Conservation (phyloP, 2,888 invertebrate species). For the Zele albiditarsus region DNA sequence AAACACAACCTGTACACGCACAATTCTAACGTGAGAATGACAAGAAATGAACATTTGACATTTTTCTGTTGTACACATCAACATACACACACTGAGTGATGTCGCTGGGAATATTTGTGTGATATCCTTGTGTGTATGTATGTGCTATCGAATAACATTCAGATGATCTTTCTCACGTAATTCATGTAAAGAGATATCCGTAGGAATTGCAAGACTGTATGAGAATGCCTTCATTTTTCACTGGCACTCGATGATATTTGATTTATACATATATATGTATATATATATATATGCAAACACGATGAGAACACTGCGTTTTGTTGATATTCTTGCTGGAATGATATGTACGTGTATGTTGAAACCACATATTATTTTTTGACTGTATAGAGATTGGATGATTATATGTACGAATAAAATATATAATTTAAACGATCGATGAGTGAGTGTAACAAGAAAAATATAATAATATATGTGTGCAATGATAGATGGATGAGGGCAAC, state of each 20-base stretch:
- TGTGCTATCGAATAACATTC: conserved; percentile 23
- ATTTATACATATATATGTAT: background rate
- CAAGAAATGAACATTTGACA: background rate
- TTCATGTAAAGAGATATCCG: conserved; percentile 8
- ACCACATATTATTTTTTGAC: background rate
- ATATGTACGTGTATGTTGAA: background rate
- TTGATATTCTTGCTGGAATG: background rate
- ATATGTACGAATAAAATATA: background rate
- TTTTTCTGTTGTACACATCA: background rate
- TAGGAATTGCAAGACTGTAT: conserved; percentile 10
- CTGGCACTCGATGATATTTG: background rate
- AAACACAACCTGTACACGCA: conserved; percentile 17
- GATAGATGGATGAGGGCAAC: background rate
- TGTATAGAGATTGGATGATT: background rate
- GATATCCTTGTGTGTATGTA: background rate
- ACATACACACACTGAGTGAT: background rate
- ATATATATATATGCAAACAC: conserved; percentile 8
- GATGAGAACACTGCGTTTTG: conserved; percentile 8
- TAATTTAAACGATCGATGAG: background rate
- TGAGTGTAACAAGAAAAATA: background rate
- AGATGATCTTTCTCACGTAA: background rate
- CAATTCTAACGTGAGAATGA: background rate
- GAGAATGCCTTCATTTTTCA: background rate
- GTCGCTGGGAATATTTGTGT: background rate
- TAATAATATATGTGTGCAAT: background rate